Evolutionary conservation across 2,113 vertebrate species (phyloP).

Genomic region (Tiliqua scincoides): DNA sequence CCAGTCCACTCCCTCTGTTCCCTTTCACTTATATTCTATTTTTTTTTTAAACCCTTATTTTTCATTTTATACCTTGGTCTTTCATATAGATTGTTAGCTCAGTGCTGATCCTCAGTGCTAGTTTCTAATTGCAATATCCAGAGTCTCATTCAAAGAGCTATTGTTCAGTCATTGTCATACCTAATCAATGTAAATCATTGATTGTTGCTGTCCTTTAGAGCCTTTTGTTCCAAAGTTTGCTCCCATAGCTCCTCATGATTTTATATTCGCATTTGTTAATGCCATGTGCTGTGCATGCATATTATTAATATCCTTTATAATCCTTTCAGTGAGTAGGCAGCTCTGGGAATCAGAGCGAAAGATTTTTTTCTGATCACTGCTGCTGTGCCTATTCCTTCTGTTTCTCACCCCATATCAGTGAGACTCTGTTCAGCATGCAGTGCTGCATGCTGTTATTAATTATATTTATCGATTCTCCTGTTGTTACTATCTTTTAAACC

Average conservation of each 20-base stretch:
- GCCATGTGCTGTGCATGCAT: conserved; percentile 11
- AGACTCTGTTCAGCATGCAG: not conserved
- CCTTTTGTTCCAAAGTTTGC: conserved; percentile 41
- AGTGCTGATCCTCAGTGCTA: not conserved
- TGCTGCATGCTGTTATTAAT: not conserved
- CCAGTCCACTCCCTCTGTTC: no score
- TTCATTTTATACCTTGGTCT: not conserved
- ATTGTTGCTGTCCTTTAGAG: not conserved
- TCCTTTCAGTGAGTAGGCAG: conserved; percentile 22
- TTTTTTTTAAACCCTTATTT: conserved; percentile 13
- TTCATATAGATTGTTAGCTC: not conserved
- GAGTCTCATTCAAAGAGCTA: not conserved
- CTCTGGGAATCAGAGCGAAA: not conserved
- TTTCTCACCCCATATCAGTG: accelerated
- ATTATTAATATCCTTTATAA: not conserved
- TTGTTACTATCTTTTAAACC: conserved; percentile 25
- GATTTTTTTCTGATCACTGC: not conserved
- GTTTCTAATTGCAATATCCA: not conserved
- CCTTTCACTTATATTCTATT: not conserved
- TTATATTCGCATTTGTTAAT: conserved; percentile 28
- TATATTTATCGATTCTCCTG: conserved; percentile 51
- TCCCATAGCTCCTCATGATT: conserved; percentile 20
- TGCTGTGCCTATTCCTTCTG: not conserved
- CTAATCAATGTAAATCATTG: not conserved
- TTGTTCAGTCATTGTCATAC: accelerated